These are phyloP conservation scores for Drosophila rellima DNA, from an alignment of 2,888 invertebrate species.

Conservation along the genomic window DNA sequence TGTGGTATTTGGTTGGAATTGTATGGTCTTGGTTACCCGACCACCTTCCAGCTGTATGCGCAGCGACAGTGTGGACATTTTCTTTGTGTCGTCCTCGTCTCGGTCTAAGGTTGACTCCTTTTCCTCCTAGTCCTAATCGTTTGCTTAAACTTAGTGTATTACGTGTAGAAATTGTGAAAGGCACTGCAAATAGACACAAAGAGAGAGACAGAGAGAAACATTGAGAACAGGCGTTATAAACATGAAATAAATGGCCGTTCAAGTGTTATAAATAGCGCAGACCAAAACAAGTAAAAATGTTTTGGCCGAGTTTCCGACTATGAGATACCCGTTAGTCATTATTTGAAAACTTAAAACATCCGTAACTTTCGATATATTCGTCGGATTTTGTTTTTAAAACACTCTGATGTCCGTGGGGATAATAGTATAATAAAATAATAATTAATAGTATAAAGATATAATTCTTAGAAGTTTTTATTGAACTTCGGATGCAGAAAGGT, in stretches of 20 bases:
- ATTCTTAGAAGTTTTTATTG: too few relatives aligned
- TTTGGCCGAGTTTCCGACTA: not conserved
- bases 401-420: too few relatives aligned
- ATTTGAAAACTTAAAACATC: not conserved
- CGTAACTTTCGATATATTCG: not conserved
- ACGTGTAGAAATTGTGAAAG: conserved; percentile 74
- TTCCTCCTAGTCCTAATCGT: conserved; percentile 57
- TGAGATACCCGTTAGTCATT: not conserved
- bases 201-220: conserved; percentile 20
- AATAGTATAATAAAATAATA: too few relatives aligned
- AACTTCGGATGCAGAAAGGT: too few relatives aligned
- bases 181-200: conserved; percentile 73
- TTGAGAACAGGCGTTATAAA: conserved; percentile 47
- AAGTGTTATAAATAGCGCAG: conserved; percentile 62
- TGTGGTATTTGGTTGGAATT: conserved; percentile 97
- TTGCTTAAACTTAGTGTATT: conserved; percentile 68
- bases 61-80: conserved; percentile 89
- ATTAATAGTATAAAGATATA: too few relatives aligned
- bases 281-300: conserved; percentile 23
- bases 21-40: conserved; percentile 98
- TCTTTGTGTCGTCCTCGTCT: conserved; percentile 50
- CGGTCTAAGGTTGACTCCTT: conserved; percentile 10
- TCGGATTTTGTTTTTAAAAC: too few relatives aligned
- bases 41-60: conserved; percentile 95
- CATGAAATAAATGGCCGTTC: conserved; percentile 54